Evolutionary conservation across 2,113 vertebrate species (phyloP).

Genomic region (Agapornis roseicollis): DNA sequence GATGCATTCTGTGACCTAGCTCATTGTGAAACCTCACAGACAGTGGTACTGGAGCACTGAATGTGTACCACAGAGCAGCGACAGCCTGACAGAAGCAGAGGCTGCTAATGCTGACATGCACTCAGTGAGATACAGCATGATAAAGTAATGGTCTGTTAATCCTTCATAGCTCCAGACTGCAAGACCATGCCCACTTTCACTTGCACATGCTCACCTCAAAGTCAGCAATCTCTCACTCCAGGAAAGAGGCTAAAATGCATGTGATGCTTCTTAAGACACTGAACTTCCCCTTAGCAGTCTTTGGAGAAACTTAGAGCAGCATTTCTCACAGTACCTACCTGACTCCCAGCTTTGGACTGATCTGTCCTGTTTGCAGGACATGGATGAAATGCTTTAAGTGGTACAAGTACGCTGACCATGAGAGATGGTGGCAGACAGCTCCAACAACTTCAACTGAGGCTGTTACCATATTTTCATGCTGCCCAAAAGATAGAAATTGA

Average conservation of each 20-base stretch:
- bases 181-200: not conserved
- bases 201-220: not conserved
- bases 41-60: not conserved
- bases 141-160: not conserved
- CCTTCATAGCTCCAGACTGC: not conserved
- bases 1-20: not conserved
- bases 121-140: not conserved
- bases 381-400: slow-evolving; percentile 93
- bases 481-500: slow-evolving; percentile 27
- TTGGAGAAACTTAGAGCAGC: not conserved
- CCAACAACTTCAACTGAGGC: slow-evolving; percentile 90
- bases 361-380: slow-evolving; percentile 84
- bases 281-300: not conserved
- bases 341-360: slow-evolving; percentile 88
- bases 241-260: not conserved
- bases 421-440: slow-evolving; percentile 86
- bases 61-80: not conserved
- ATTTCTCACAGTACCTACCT: slow-evolving; percentile 78
- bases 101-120: not conserved
- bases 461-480: slow-evolving; percentile 90
- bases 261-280: not conserved
- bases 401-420: slow-evolving; percentile 93
- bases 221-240: not conserved
- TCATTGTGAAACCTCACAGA: not conserved
- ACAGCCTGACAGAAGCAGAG: not conserved